Evolutionary conservation across 2,113 vertebrate genomes (phyloP).

Genomic region (Microtus richardsoni): DNA sequence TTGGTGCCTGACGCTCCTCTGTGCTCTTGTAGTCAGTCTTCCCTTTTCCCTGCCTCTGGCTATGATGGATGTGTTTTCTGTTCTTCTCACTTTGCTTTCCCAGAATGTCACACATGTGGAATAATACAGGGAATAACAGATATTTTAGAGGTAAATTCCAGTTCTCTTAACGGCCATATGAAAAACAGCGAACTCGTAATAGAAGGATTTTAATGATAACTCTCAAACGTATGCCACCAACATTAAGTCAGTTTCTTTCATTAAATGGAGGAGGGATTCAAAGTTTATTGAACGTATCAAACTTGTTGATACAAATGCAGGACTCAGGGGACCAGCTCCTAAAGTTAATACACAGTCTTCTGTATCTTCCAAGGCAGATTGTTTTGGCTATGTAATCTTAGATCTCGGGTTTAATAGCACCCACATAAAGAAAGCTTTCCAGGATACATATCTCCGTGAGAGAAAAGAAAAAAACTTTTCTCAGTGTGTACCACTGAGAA

Average conservation of each 20-base stretch:
- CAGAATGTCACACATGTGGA: slow-evolving; percentile 3
- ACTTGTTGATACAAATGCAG: neutral
- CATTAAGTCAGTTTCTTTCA: neutral
- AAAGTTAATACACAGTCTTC: neutral
- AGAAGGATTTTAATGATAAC: neutral
- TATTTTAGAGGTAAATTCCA: slow-evolving; percentile 34
- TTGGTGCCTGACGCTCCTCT: no score
- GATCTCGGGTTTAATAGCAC: neutral
- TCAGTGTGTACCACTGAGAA: neutral
- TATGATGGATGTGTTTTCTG: neutral
- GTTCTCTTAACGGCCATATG: neutral
- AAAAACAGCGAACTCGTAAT: neutral
- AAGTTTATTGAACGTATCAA: neutral
- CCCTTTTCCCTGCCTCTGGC: neutral
- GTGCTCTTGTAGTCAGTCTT: neutral
- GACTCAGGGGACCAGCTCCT: slow-evolving; percentile 25
- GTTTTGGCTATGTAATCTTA: neutral
- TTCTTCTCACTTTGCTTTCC: neutral
- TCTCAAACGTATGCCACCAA: neutral
- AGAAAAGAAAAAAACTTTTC: neutral
- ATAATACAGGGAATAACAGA: neutral
- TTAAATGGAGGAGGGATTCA: neutral
- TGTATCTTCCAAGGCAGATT: neutral
- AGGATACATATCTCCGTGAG: slow-evolving; percentile 16
- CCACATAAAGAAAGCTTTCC: neutral